Evolutionary conservation across 2,888 invertebrate genomes (phyloP).

Genomic region (Platycheirus albimanus): DNA sequence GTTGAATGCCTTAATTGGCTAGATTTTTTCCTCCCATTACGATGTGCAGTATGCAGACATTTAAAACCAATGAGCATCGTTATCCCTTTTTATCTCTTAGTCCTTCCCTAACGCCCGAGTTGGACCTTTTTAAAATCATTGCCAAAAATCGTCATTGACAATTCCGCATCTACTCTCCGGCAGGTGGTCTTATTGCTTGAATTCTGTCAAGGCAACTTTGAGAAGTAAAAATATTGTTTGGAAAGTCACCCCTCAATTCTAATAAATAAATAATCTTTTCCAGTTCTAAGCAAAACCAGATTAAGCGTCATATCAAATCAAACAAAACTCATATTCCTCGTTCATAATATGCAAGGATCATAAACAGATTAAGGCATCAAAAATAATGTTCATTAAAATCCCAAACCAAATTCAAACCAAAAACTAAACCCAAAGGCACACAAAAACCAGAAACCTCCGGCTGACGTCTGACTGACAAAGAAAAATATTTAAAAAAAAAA

Average conservation of each 20-base stretch:
- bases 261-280: slow-evolving; percentile 26
- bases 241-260: slow-evolving; percentile 32
- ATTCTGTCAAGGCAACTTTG: slow-evolving; percentile 2
- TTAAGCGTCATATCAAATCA: slow-evolving; percentile 35
- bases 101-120: no score
- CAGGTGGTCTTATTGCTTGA: no score
- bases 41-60: no score
- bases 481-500: slow-evolving; percentile 24
- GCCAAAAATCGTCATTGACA: no score
- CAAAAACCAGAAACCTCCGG: slow-evolving; percentile 44
- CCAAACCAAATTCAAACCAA: slow-evolving; percentile 43
- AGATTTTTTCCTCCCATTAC: no score
- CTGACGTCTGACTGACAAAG: slow-evolving; percentile 50
- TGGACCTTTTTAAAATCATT: no score
- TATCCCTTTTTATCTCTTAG: no score
- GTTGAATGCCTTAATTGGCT: no score
- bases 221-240: slow-evolving; percentile 15
- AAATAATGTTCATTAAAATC: slow-evolving; percentile 49
- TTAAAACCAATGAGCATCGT: no score
- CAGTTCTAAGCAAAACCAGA: slow-evolving; percentile 44
- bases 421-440: slow-evolving; percentile 42
- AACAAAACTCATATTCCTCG: slow-evolving; percentile 69
- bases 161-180: no score
- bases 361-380: slow-evolving; percentile 73
- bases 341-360: slow-evolving; percentile 61